Evolutionary conservation across 2,113 vertebrate genomes (phyloP).

Genomic region (Argyrosomus japonicus): DNA sequence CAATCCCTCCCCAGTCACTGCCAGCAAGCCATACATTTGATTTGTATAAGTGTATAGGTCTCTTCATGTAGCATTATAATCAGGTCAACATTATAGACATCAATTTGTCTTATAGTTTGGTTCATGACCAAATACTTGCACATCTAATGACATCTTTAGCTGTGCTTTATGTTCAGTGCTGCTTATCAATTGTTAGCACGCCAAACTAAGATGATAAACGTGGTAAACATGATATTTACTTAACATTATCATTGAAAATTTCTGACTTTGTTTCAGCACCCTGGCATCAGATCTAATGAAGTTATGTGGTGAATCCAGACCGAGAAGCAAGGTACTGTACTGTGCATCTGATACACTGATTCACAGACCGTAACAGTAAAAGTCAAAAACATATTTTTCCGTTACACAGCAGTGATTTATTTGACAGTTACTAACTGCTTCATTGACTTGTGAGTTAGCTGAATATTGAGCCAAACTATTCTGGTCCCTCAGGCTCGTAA

Average conservation of each 20-base stretch:
- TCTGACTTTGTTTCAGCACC: constrained; percentile 80
- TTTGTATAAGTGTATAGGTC: background rate
- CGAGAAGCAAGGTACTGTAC: constrained; percentile 89
- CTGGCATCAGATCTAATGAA: constrained; percentile 95
- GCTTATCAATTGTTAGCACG: background rate
- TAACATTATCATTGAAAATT: background rate
- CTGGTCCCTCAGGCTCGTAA: constrained; percentile 88
- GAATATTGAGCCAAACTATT: constrained; percentile 23
- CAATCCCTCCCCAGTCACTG: no score
- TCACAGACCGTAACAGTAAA: no score
- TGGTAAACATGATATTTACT: background rate
- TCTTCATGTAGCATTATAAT: background rate
- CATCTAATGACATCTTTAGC: background rate
- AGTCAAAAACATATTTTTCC: background rate
- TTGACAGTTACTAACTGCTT: background rate
- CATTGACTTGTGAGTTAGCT: constrained; percentile 10
- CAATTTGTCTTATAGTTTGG: no score
- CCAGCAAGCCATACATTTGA: background rate
- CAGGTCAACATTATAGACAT: background rate
- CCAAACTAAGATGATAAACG: background rate
- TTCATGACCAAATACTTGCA: background rate
- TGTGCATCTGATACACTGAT: background rate
- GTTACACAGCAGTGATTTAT: background rate
- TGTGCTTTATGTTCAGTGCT: background rate
- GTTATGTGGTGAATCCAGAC: constrained; percentile 93